Conservation (phyloP, 2,888 invertebrate genomes). For the Urechis unicinctus region DNA sequence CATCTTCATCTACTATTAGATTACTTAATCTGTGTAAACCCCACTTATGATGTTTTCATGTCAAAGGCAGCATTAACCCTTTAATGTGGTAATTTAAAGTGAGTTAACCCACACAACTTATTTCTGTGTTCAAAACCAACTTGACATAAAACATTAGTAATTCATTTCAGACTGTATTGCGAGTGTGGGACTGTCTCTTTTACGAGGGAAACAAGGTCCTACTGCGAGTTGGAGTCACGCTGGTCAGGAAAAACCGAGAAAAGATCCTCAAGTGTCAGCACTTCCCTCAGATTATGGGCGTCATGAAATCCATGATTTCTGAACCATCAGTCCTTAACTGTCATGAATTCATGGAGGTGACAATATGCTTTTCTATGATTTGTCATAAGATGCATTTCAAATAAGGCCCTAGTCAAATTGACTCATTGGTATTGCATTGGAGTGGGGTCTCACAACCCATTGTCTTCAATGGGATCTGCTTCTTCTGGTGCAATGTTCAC, state of each 20-base stretch:
- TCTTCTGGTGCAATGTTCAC: background rate
- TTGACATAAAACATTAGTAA: no score
- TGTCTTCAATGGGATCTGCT: background rate
- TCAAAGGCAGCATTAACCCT: background rate
- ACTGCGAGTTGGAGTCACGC: constrained; percentile 78
- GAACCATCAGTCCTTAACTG: constrained; percentile 75
- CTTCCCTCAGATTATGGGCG: constrained; percentile 72
- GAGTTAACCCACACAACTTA: background rate
- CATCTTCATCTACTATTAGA: no score
- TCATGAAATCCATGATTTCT: constrained; percentile 75
- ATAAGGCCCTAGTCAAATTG: no score
- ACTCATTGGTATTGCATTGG: no score
- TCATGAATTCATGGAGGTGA: constrained; percentile 82
- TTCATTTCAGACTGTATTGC: constrained; percentile 80
- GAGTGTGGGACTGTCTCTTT: constrained; percentile 94
- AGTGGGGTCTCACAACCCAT: no score
- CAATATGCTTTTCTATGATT: background rate
- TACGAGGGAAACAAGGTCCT: constrained; percentile 89
- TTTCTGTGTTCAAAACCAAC: background rate
- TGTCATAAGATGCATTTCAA: no score
- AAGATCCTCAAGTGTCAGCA: constrained; percentile 70
- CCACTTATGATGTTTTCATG: no score
- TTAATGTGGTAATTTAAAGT: background rate
- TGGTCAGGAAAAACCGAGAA: constrained; percentile 58
- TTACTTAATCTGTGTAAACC: no score